Base-by-base conservation (phyloP, 2,113 vertebrate species). In the Urocitellus parryii region DNA sequence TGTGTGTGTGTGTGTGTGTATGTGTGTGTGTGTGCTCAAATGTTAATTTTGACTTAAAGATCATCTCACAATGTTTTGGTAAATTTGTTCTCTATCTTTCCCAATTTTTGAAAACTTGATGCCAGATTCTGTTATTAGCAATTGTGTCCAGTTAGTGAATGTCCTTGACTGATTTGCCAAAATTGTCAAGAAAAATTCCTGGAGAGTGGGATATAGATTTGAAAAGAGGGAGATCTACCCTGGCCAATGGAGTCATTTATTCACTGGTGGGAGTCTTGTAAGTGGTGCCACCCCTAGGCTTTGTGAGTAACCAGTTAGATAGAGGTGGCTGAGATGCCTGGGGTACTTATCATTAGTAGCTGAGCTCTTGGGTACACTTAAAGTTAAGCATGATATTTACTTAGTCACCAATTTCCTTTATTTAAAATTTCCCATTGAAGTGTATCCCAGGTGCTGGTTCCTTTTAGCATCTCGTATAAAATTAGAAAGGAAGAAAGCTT, bases 361-460 rank as follows among this genome's bases (percentile, higher is more conserved):
- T 81, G 10, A 90, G 25, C 27, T 79, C 27, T 65, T 86, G 92
- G 8, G 56, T 58, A 51, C 51, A 56, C 34, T 86, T 92, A 89
- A 72, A 88, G 51, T 81, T 95, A 67, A 93, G 53, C 13, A 78
- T 32, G 61, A 2, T 92, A 32, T 90, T 90, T 86, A 92, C 42
- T 82, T 73, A 73, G 16, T 37, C 63, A 88, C 87, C 37, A 78
- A 34, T 87, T 93, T 80, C 11, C 13, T 83, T 91, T 53, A 61
- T 82, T 76, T 68, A 88, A 79, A 90, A 29, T 20, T 61, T 79
- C 4, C 39, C 34, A 16, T 22, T 32, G 27, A 81, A 84, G 13
- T 79, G 85, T 48, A n/a, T 48, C 14, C 53, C 4, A 80, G 7
- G 27, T 2, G 16, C 3, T 74, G 34, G n/a, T 13, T 77, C 83